Evolutionary conservation across 2,888 invertebrate genomes (phyloP), one percentile per base, ranked within the genome.

Genomic region (Aphidoletes aphidimyza): DNA sequence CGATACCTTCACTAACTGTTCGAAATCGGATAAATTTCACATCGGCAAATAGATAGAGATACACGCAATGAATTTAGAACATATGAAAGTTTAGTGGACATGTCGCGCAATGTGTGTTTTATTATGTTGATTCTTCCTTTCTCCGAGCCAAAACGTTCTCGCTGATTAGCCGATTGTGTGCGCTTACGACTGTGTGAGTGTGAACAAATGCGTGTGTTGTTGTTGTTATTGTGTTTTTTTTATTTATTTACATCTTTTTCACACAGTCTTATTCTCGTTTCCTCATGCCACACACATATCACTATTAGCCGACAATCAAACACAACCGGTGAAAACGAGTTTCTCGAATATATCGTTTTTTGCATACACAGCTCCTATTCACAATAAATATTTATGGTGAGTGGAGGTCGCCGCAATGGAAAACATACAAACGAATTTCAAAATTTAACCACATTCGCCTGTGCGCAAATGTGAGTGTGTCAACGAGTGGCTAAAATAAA

Each of bases 391-490:
- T 69, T 69, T 69, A 69, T 69, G 30, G 69, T 69, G 69, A 69
- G 69, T 69, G 69, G 69, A 69, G 69, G 69, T 69, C 69, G 69
- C 17, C 69, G 30, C 17, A 69, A 69, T 69, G 69, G n/a, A 69
- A 69, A 69, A 69, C 30, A 69, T 30, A 69, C 30, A 69, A 69
- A 69, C 69, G 30, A 69, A 69, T 54, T 26, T 54, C 69, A 69
- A 69, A 69, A 69, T 26, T 69, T 69, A 69, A 30, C 54, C 54
- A 26, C 54, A 54, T 54, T 54, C 26, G 54, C 34, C 30, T n/a
- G 22, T 30, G 30, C 30, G 26, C 69, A 69, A 69, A 69, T 69
- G 69, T 69, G 69, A 69, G 34, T 69, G 34, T 69, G 69, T 69
- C 69, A 69, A 30, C 69, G 69, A 69, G 34, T 69, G 1, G 26